phyloP scores from a whole-genome alignment of 2,797 vertebrate species.

The Chelidonichthys spinosus region DNA sequence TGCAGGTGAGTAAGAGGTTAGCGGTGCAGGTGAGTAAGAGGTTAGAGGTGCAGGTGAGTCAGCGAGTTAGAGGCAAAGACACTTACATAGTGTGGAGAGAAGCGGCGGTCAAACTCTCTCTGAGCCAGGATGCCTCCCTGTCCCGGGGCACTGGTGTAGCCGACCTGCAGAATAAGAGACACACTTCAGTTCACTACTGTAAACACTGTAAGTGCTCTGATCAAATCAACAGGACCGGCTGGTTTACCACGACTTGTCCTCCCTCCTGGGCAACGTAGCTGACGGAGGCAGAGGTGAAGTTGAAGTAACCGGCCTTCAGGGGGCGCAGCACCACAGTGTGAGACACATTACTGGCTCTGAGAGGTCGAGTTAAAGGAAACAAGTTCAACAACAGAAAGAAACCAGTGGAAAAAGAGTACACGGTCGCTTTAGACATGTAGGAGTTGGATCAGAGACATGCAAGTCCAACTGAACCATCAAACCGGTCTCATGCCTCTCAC shows the following conservation, averaged over 20 bases:
- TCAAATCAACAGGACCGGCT: background rate
- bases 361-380: slow-evolving; percentile 71
- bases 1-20: too few species aligned
- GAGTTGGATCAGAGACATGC: too few species aligned
- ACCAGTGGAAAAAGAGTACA: too few species aligned
- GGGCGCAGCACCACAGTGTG: slow-evolving; percentile 96
- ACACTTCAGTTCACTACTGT: background rate
- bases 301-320: slow-evolving; percentile 96
- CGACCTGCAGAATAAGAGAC: slow-evolving; percentile 81
- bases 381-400: too few species aligned
- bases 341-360: slow-evolving; percentile 94
- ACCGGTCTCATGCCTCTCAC: too few species aligned
- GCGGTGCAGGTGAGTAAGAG: too few species aligned
- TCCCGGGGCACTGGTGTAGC: slow-evolving; percentile 94
- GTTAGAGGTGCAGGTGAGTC: too few species aligned
- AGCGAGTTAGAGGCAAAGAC: background rate
- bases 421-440: too few species aligned
- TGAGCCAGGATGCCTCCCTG: slow-evolving; percentile 97
- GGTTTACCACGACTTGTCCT: slow-evolving; percentile 91
- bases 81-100: slow-evolving; percentile 97
- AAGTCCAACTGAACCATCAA: too few species aligned
- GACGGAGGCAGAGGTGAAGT: slow-evolving; percentile 95
- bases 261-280: slow-evolving; percentile 95
- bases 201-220: background rate
- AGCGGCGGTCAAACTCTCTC: slow-evolving; percentile 94